Evolutionary conservation across 92 coral and sea anemone genomes (phyloP).

Genomic region (Palythoa grandis): DNA sequence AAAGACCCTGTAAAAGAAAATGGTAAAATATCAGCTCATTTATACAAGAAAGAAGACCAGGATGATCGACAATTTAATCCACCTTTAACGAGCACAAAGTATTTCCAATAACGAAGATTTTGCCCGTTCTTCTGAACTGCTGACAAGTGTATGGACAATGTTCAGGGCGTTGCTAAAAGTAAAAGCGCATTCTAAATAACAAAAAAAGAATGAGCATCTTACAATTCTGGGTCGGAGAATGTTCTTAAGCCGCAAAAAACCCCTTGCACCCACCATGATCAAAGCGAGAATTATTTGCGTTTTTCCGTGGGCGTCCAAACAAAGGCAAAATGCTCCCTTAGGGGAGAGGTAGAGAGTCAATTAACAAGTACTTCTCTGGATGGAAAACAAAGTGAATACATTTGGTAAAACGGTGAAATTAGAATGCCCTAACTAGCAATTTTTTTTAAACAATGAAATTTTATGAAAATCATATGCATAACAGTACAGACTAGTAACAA

Average conservation of each 20-base stretch:
- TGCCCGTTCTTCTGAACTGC: neutral
- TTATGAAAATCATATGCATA: neutral
- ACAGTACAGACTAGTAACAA: too few relatives aligned
- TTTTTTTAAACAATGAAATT: neutral
- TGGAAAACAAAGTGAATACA: neutral
- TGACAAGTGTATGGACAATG: neutral
- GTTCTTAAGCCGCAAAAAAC: neutral
- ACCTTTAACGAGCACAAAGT: neutral
- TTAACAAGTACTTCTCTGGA: neutral
- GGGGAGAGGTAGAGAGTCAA: slow-evolving; percentile 33
- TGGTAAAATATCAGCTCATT: neutral
- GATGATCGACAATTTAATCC: neutral
- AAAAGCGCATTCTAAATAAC: neutral
- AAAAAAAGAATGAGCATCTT: neutral
- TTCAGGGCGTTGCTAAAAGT: neutral
- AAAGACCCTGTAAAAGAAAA: slow-evolving; percentile 4
- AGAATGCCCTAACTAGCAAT: neutral
- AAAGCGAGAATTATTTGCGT: neutral
- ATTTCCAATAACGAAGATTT: neutral
- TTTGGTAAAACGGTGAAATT: neutral
- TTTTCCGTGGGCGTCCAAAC: slow-evolving; percentile 27
- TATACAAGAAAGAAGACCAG: neutral
- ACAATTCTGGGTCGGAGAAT: slow-evolving; percentile 15
- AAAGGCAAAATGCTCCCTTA: neutral
- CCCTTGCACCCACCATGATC: slow-evolving; percentile 12